Evolutionary conservation across 2,113 vertebrate species (phyloP).

Genomic region (Entomyzon cyanotis): DNA sequence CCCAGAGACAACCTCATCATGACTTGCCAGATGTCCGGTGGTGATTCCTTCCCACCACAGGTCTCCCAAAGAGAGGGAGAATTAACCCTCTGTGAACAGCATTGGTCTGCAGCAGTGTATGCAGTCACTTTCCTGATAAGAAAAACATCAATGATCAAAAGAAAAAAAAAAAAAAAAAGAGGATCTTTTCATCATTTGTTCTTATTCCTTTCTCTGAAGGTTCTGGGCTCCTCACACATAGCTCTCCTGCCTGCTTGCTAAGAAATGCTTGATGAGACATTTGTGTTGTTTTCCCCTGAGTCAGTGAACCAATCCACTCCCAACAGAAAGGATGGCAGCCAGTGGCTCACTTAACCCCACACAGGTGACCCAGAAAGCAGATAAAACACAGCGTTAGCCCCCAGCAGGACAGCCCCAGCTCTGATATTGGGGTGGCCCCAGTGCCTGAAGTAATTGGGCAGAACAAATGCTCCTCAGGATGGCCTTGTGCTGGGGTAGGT

Average conservation of each 20-base stretch:
- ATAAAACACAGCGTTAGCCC: not conserved
- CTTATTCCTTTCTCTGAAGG: not conserved
- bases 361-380: not conserved
- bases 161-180: not conserved
- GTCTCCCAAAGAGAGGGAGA: not conserved
- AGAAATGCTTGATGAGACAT: not conserved
- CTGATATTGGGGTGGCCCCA: not conserved
- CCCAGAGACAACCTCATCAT: not conserved
- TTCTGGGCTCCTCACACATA: not conserved
- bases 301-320: not conserved
- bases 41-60: not conserved
- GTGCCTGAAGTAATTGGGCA: not conserved
- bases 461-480: not conserved
- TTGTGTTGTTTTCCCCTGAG: not conserved
- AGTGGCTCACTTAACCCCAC: not conserved
- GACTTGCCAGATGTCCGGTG: not conserved
- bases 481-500: not conserved
- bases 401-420: not conserved
- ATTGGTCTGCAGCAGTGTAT: not conserved
- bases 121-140: not conserved
- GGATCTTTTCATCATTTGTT: not conserved
- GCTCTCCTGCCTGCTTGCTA: not conserved
- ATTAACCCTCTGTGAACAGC: not conserved
- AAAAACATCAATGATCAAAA: not conserved
- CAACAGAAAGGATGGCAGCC: not conserved